Percentiles rank a stretch among this genome's conserved stretches.
phyloP scores from a whole-genome alignment of 2,888 invertebrate genomes.

The Tupiocoris notatus region DNA sequence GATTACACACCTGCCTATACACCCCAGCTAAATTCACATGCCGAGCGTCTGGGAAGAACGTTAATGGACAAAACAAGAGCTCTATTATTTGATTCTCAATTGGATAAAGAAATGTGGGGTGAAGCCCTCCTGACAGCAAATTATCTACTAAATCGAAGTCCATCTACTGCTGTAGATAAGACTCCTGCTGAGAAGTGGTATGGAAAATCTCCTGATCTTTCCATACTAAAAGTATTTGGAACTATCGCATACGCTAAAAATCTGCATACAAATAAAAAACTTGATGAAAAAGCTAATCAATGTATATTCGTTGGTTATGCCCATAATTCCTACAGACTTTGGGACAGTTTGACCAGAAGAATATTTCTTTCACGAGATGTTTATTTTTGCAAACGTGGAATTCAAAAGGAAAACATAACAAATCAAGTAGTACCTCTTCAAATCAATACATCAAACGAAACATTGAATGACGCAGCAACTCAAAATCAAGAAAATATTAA shows the following conservation, averaged over 20 bases:
- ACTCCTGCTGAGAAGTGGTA: slow-evolving; percentile 25
- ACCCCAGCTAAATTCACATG: slow-evolving; percentile 19
- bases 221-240: slow-evolving; percentile 9
- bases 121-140: neutral
- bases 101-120: neutral
- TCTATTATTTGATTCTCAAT: neutral
- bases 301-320: slow-evolving; percentile 33
- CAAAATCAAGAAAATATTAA: too few relatives aligned
- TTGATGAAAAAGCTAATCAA: slow-evolving; percentile 50
- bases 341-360: slow-evolving; percentile 6
- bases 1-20: slow-evolving; percentile 24
- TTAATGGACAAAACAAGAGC: slow-evolving; percentile 16
- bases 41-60: slow-evolving; percentile 2
- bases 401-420: too few relatives aligned
- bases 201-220: too few relatives aligned
- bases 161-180: neutral
- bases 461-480: too few relatives aligned
- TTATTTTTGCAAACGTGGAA: too few relatives aligned
- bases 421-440: too few relatives aligned
- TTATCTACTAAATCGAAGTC: slow-evolving; percentile 38
- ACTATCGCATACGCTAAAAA: slow-evolving; percentile 3
- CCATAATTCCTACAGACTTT: slow-evolving; percentile 20
- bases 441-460: too few relatives aligned
- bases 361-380: slow-evolving; percentile 28
- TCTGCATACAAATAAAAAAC: slow-evolving; percentile 48